These are phyloP conservation scores for Condylura cristata DNA, from an alignment of 2,113 vertebrate species.

Conservation along the genomic window DNA sequence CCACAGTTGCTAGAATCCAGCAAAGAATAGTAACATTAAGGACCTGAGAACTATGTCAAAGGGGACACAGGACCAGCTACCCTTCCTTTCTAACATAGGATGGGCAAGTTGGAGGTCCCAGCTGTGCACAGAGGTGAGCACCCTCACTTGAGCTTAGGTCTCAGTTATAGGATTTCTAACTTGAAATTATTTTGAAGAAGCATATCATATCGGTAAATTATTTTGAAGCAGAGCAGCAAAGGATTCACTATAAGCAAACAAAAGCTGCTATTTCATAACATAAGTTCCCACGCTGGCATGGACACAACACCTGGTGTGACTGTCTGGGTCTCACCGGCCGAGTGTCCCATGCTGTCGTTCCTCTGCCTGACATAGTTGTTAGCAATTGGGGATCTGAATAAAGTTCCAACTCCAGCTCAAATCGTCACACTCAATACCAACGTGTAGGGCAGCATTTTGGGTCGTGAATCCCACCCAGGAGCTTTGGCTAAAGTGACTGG, in stretches of 20 bases:
- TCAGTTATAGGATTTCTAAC: not conserved
- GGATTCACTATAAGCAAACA: not conserved
- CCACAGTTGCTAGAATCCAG: not conserved
- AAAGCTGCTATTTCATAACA: not conserved
- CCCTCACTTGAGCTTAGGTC: not conserved
- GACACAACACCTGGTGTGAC: rapidly evolving
- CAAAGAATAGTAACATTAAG: not conserved
- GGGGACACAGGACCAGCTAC: no score
- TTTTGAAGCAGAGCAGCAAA: not conserved
- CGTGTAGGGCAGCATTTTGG: not conserved
- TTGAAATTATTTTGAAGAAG: not conserved
- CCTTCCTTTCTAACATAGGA: not conserved
- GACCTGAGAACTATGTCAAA: not conserved
- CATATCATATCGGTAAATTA: not conserved
- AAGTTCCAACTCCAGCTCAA: not conserved
- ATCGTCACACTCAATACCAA: not conserved
- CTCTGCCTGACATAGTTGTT: not conserved
- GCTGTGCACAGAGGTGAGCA: rapidly evolving
- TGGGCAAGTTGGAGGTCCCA: not conserved
- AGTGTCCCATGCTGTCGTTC: not conserved
- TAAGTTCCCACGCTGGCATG: rapidly evolving
- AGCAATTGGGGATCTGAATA: not conserved
- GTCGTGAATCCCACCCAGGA: not conserved
- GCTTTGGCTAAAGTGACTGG: not conserved
- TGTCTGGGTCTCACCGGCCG: no score